Evolutionary conservation across 2,797 vertebrate genomes (phyloP), one percentile per base, ranked within the genome.

Genomic region (Crypturellus tataupa): DNA sequence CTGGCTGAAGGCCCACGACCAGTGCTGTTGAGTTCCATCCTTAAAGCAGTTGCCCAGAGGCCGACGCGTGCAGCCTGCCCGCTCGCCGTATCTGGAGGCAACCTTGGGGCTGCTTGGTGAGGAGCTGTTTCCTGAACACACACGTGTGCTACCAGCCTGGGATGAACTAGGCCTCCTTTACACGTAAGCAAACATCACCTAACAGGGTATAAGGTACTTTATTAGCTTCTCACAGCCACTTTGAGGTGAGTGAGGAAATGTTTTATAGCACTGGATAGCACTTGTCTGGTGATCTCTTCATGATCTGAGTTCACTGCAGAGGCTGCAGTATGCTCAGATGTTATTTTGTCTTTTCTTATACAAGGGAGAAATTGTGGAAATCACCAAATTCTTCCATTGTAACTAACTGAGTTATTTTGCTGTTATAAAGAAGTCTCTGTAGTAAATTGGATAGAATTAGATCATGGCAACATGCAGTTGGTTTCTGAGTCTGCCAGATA

Each of bases 361-460:
- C 25, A 76, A 77, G 23, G 78, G 12, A 73, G 6, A 93, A 93
- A 76, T 31, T 81, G 51, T 88, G 81, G 83, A 69, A 72, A 81
- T 67, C 39, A 79, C 12, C 51, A 76, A 42, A 13, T 60, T 71
- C 85, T 87, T 64, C 20, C 53, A 53, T 75, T 87, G 40, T 87
- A 82, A 82, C 37, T 1, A 82, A 82, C 37, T 1, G 71, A 88
- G 82, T 87, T 14, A 37, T 87, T 92, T 91, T 89, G 42, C 70
- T 85, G 60, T 71, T 86, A 95, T 94, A 96, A 94, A 95, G 94
- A 82, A 62, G 64, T 80, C 93, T 96, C 75, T 96, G 95, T 96
- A 87, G 56, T 90, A 71, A 95, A 68, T 82, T 62, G 90, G 92
- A 86, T 83, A 90, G 75, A 95, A 95, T 96, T 94, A 93, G 87